Conservation (phyloP, 2,797 vertebrate species). For the Borostomias antarcticus region DNA sequence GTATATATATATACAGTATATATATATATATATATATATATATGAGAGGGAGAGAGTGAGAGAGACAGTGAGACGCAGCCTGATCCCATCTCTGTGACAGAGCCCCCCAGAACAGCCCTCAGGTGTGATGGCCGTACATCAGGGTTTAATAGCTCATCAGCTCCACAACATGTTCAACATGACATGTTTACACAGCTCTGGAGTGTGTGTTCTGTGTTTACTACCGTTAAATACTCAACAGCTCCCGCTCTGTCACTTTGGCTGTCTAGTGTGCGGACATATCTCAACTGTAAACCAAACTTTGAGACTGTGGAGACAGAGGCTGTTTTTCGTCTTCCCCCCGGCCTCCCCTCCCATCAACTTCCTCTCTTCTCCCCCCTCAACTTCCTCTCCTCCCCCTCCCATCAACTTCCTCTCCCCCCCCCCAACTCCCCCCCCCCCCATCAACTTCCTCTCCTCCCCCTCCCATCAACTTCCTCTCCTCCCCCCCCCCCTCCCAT, state of each 20-base stretch:
- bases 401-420: no score
- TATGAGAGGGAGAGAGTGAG: not conserved
- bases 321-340: constrained; percentile 51
- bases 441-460: no score
- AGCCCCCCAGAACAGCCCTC: not conserved
- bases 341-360: not conserved
- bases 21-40: not conserved
- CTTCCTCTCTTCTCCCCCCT: no score
- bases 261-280: constrained; percentile 46
- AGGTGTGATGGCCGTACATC: constrained; percentile 36
- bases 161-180: constrained; percentile 26
- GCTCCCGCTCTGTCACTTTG: constrained; percentile 49
- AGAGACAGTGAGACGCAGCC: not conserved
- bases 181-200: constrained; percentile 37
- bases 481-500: no score
- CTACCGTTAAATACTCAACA: constrained; percentile 45
- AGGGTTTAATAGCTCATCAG: constrained; percentile 45
- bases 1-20: not conserved
- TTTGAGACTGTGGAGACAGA: constrained; percentile 41
- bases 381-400: no score
- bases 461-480: no score
- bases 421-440: no score
- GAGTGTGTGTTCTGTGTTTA: constrained; percentile 13
- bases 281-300: constrained; percentile 59
- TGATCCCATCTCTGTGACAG: not conserved